phyloP scores from a whole-genome alignment of 2,113 vertebrate genomes.

The Hemichromis elongatus region DNA sequence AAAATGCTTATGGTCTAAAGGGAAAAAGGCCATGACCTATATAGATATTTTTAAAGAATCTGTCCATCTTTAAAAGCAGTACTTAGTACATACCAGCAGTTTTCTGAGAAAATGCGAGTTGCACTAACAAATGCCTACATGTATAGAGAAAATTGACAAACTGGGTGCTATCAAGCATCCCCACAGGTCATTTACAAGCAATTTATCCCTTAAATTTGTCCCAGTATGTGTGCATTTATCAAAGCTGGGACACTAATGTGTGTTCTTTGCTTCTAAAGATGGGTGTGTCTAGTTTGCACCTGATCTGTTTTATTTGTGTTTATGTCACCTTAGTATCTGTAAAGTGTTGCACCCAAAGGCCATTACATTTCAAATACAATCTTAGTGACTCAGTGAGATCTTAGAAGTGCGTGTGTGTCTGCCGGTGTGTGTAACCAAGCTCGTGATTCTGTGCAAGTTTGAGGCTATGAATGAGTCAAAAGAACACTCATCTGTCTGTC shows the following conservation, averaged over 20 bases:
- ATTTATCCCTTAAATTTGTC: not conserved
- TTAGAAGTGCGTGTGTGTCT: not conserved
- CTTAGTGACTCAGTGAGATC: conserved; percentile 1
- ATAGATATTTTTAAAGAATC: not conserved
- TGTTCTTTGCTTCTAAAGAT: not conserved
- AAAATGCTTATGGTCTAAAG: not conserved
- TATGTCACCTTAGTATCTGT: not conserved
- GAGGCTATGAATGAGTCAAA: conserved; percentile 31
- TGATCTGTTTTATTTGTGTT: not conserved
- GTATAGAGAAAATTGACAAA: not conserved
- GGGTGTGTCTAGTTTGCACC: conserved; percentile 30
- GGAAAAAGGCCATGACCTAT: not conserved
- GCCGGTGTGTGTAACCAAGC: not conserved
- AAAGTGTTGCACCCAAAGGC: not conserved
- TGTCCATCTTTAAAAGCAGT: not conserved
- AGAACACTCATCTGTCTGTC: conserved; percentile 28
- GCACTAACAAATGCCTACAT: not conserved
- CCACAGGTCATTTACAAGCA: not conserved
- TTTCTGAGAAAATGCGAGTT: not conserved
- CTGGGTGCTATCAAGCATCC: not conserved
- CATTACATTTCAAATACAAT: conserved; percentile 1
- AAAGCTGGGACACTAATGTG: not conserved
- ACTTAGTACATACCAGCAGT: not conserved
- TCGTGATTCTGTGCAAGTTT: not conserved
- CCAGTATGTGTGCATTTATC: not conserved